phyloP scores from a whole-genome alignment of 2,113 vertebrate species.

The Addax nasomaculatus region DNA sequence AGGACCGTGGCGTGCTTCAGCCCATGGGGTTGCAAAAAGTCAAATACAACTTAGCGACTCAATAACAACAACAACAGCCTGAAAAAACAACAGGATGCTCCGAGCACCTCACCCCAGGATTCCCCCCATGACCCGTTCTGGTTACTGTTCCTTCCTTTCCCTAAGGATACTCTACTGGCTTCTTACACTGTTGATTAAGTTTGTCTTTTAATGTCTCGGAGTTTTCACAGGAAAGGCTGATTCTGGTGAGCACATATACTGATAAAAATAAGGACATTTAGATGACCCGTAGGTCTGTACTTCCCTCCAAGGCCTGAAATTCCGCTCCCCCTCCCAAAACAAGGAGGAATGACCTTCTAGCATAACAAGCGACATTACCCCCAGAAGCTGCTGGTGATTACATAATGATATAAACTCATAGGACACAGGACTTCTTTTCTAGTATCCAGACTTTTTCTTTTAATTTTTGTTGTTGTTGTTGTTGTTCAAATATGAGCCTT shows the following conservation, averaged over 20 bases:
- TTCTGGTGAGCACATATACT: not conserved
- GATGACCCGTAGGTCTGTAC: not conserved
- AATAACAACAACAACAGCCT: not conserved
- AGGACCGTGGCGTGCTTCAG: not conserved
- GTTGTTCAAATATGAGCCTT: not conserved
- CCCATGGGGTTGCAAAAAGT: not conserved
- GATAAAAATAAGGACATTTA: not conserved
- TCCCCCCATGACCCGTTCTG: not conserved
- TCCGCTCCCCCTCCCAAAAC: not conserved
- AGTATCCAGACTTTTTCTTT: not conserved
- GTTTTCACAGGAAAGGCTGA: not conserved
- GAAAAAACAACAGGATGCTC: not conserved
- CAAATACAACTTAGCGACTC: not conserved
- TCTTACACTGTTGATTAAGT: not conserved
- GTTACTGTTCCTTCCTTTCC: not conserved
- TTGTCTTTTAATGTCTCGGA: not conserved
- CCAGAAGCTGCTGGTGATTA: slow-evolving; percentile 22
- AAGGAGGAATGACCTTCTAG: not conserved
- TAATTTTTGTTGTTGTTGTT: not conserved
- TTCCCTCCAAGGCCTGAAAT: not conserved
- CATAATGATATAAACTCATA: slow-evolving; percentile 7
- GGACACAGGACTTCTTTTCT: not conserved
- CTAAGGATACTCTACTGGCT: not conserved
- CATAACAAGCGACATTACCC: not conserved
- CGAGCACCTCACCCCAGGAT: too few species aligned